These are phyloP conservation scores for Orchesella cincta DNA, from an alignment of 1,140 invertebrate species.

Conservation along the genomic window DNA sequence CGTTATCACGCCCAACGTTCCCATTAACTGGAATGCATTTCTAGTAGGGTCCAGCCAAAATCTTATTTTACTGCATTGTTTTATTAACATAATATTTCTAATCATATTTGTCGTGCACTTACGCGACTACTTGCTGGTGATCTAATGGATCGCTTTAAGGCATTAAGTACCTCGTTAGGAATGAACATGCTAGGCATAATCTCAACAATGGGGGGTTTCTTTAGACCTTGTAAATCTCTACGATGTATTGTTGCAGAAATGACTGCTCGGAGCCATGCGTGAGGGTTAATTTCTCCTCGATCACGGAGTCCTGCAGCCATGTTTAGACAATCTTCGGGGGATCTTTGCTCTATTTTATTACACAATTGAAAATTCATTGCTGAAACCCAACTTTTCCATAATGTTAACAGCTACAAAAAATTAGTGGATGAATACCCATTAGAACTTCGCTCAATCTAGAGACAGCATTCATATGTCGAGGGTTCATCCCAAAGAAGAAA, in stretches of 20 bases:
- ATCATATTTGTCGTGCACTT: not conserved
- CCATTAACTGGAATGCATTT: slow-evolving; percentile 10
- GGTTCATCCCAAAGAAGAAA: slow-evolving; percentile 23
- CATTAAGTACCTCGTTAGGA: not conserved
- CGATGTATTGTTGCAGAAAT: not conserved
- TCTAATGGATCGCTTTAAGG: not conserved
- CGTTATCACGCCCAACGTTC: slow-evolving; percentile 20
- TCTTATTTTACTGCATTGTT: not conserved
- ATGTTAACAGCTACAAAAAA: not conserved
- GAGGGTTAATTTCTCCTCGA: slow-evolving; percentile 15
- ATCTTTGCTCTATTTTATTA: slow-evolving; percentile 5
- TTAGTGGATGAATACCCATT: not conserved
- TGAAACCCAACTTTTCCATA: no score
- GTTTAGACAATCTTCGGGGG: not conserved
- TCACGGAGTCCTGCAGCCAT: slow-evolving; percentile 19
- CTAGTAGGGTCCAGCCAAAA: not conserved
- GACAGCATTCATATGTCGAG: slow-evolving; percentile 6
- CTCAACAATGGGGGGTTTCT: slow-evolving; percentile 20
- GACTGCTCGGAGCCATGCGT: slow-evolving; percentile 23
- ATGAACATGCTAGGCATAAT: slow-evolving; percentile 21
- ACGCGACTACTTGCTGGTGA: not conserved
- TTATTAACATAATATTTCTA: no score
- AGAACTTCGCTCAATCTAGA: not conserved
- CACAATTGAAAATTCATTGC: slow-evolving; percentile 21
- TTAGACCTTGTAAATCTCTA: not conserved